These are phyloP conservation scores for Microcebus tavaratra DNA, from an alignment of 2,113 vertebrate genomes.

Conservation along the genomic window DNA sequence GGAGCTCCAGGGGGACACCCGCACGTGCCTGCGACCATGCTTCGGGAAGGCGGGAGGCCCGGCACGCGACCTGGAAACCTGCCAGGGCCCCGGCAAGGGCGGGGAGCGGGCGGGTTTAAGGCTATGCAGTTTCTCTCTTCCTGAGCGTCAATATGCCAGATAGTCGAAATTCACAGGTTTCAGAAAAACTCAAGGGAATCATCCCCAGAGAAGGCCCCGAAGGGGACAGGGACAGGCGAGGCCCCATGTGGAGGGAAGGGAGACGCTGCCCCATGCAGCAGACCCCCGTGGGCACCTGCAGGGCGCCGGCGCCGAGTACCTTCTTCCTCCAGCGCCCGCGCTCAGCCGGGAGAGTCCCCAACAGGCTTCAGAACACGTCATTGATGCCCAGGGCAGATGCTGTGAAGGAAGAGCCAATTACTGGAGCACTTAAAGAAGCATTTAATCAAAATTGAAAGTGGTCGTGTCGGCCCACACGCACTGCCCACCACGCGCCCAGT, in stretches of 20 bases:
- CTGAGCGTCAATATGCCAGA: not conserved
- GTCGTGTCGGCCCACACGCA: not conserved
- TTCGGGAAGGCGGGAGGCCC: not conserved
- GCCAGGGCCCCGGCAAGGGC: accelerated
- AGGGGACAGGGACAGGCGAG: not conserved
- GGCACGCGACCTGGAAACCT: accelerated
- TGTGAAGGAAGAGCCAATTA: not conserved
- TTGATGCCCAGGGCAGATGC: not conserved
- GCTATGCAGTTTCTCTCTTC: not conserved
- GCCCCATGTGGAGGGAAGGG: not conserved
- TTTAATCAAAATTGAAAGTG: not conserved
- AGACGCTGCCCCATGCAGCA: not conserved
- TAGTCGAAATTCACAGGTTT: not conserved
- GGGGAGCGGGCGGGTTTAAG: no score
- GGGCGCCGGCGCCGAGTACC: no score
- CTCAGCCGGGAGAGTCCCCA: no score
- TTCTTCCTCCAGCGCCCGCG: not conserved
- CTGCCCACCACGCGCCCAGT: not conserved
- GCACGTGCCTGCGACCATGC: not conserved
- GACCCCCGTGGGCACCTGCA: not conserved
- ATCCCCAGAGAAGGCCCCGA: not conserved
- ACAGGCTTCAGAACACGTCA: not conserved
- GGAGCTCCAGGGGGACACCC: not conserved
- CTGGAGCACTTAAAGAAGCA: not conserved
- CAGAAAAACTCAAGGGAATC: not conserved